These are phyloP conservation scores for Tautogolabrus adspersus DNA, from an alignment of 2,113 vertebrate species.

Conservation along the genomic window DNA sequence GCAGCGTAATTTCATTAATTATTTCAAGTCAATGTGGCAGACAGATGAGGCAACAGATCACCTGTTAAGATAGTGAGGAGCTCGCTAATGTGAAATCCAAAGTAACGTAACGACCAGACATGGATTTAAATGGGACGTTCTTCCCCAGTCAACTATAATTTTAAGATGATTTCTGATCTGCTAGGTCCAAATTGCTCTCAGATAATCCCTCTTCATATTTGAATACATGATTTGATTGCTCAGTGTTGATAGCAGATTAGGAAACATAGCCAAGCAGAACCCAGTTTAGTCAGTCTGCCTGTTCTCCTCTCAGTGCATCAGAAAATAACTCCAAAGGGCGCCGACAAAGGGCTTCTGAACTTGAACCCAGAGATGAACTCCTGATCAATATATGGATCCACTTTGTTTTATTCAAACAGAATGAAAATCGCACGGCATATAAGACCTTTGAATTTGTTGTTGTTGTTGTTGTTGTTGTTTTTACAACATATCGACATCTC, in stretches of 20 bases:
- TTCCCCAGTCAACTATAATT: neutral
- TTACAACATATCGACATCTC: too few relatives aligned
- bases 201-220: neutral
- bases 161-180: neutral
- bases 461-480: too few relatives aligned
- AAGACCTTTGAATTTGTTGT: too few relatives aligned
- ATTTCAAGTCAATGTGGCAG: neutral
- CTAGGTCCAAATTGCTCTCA: neutral
- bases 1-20: constrained; percentile 32
- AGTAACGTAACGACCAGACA: neutral
- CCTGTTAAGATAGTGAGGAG: neutral
- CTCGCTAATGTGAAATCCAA: neutral
- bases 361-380: constrained; percentile 39
- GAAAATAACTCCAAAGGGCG: constrained; percentile 14
- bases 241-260: neutral
- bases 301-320: neutral
- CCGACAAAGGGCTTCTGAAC: constrained; percentile 7
- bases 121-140: neutral
- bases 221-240: neutral
- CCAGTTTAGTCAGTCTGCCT: neutral
- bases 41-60: constrained; percentile 10
- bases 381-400: constrained; percentile 23
- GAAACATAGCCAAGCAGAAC: neutral
- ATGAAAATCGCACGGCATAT: constrained; percentile 1
- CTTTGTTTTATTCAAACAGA: constrained; percentile 8